phyloP scores from a whole-genome alignment of 2,113 vertebrate species.

The Python bivittatus region DNA sequence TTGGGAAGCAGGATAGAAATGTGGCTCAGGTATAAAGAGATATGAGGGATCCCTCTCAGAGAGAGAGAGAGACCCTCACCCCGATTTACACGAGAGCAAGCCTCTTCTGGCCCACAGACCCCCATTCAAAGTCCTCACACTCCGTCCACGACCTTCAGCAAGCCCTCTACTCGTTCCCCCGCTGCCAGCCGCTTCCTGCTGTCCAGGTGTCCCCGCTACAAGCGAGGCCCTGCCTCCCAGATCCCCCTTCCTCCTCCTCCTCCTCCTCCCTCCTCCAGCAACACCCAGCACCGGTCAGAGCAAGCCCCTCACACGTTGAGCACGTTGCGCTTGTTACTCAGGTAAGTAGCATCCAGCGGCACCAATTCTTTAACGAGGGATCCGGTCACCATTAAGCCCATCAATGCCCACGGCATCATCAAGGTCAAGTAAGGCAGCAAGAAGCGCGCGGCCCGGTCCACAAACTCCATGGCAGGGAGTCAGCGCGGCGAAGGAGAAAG shows the following conservation, averaged over 20 bases:
- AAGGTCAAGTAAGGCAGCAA: constrained; percentile 48
- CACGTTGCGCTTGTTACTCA: constrained; percentile 85
- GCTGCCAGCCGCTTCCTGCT: neutral
- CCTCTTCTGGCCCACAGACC: no score
- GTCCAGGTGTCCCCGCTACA: neutral
- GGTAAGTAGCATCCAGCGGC: constrained; percentile 80
- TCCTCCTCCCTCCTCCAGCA: neutral
- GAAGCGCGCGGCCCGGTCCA: constrained; percentile 41
- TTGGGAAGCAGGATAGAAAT: neutral
- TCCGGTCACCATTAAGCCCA: constrained; percentile 71
- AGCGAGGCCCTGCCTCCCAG: neutral
- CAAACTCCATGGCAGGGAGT: neutral
- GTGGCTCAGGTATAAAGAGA: neutral
- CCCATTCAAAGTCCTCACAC: neutral
- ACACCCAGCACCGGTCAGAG: neutral
- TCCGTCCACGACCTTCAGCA: neutral
- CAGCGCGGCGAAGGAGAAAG: neutral
- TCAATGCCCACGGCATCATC: constrained; percentile 73
- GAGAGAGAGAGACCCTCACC: neutral
- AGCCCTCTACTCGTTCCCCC: neutral
- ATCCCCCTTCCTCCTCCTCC: neutral
- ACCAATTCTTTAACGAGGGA: constrained; percentile 80
- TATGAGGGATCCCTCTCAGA: neutral
- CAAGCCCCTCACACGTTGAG: constrained; percentile 85
- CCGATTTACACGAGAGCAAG: neutral